These are phyloP conservation scores for Eudiplozoon nipponicum DNA, from an alignment of 2,888 invertebrate genomes.

Conservation along the genomic window DNA sequence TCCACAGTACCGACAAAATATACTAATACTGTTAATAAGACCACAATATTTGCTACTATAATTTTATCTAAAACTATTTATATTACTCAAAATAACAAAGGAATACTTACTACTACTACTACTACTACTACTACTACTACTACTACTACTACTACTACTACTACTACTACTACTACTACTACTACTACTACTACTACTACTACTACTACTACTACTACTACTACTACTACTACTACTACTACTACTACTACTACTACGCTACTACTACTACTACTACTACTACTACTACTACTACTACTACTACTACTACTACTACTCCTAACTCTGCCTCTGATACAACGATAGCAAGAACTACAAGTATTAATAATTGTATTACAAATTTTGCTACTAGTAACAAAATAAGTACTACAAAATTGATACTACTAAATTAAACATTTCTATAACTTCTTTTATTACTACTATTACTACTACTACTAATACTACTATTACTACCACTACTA, in stretches of 20 bases:
- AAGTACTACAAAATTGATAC: no score
- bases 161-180: constrained; percentile 8
- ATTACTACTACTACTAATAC: no score
- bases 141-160: constrained; percentile 8
- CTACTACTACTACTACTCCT: constrained; percentile 4
- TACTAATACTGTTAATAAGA: no score
- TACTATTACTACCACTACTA: no score
- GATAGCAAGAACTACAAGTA: no score
- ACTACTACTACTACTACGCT: no score
- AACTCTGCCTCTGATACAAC: no score
- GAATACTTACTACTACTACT: constrained; percentile 9
- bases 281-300: constrained; percentile 1
- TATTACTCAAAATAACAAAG: constrained; percentile 1
- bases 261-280: constrained; percentile 2
- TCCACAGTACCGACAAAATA: no score
- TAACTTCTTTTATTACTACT: no score
- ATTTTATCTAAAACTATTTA: constrained; percentile 4
- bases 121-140: constrained; percentile 9
- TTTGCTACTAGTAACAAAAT: no score
- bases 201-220: constrained; percentile 9
- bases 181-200: constrained; percentile 6
- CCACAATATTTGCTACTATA: constrained; percentile 4
- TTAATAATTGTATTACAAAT: no score
- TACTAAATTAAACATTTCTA: no score
- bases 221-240: constrained; percentile 6